These are phyloP conservation scores for Crenichthys baileyi DNA, from an alignment of 2,797 vertebrate species.

Conservation along the genomic window DNA sequence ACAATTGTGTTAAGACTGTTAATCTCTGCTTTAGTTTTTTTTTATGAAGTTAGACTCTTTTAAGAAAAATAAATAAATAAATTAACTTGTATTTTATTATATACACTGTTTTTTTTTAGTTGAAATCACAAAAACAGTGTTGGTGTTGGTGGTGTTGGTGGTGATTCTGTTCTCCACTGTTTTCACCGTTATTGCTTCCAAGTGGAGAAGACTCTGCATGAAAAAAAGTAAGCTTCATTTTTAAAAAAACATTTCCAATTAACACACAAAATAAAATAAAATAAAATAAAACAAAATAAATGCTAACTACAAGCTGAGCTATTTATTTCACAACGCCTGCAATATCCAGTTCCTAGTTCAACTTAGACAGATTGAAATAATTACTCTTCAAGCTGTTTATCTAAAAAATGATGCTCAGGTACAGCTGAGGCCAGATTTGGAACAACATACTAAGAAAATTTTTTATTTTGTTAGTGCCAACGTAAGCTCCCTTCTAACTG, in stretches of 20 bases:
- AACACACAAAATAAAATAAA: background rate
- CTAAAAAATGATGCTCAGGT: background rate
- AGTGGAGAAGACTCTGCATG: constrained; percentile 13
- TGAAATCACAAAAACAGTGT: background rate
- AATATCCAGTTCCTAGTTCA: background rate
- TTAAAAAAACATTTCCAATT: background rate
- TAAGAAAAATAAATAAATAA: background rate
- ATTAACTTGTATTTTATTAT: background rate
- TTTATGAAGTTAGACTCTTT: background rate
- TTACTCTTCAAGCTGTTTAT: background rate
- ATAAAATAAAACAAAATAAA: background rate
- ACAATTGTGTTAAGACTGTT: background rate
- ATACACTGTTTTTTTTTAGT: constrained; percentile 19
- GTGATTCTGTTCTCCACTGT: constrained; percentile 24
- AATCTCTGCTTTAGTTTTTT: background rate
- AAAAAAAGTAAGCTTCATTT: constrained; percentile 52
- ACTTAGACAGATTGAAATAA: background rate
- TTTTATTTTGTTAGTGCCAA: background rate
- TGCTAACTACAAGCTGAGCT: background rate
- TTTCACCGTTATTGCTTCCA: constrained; percentile 25
- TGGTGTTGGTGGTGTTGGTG: background rate
- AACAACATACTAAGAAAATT: background rate
- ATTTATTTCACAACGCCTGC: background rate
- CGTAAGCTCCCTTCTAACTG: too few species aligned
- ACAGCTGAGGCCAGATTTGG: background rate